These are phyloP conservation scores for Platanista minor DNA, from an alignment of 2,113 vertebrate species.

Conservation along the genomic window DNA sequence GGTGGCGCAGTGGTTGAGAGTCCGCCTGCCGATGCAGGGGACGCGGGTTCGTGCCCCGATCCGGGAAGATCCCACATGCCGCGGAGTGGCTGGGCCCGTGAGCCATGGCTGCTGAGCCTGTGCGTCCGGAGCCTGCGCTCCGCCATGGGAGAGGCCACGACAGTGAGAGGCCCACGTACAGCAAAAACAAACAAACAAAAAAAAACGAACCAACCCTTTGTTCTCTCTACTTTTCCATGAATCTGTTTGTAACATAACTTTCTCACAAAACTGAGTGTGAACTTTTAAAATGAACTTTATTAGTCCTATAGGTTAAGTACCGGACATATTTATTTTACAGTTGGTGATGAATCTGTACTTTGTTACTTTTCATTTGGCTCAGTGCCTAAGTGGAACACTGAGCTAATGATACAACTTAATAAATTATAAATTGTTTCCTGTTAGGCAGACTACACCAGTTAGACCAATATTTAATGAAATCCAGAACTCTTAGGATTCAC, in stretches of 20 bases:
- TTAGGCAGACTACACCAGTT: not conserved
- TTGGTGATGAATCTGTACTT: not conserved
- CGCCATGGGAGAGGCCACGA: too few relatives aligned
- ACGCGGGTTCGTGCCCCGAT: too few relatives aligned
- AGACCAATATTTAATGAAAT: conserved; percentile 10
- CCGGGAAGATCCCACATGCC: too few relatives aligned
- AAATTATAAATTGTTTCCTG: conserved; percentile 24
- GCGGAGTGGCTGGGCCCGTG: too few relatives aligned
- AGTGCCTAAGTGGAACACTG: not conserved
- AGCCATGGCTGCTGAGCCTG: too few relatives aligned
- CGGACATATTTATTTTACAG: not conserved
- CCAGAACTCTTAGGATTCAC: conserved; percentile 18
- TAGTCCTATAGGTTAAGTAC: not conserved
- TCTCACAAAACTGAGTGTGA: not conserved
- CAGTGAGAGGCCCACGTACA: too few relatives aligned
- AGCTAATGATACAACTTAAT: not conserved
- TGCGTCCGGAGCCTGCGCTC: too few relatives aligned
- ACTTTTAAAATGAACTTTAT: conserved; percentile 40
- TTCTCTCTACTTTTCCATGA: not conserved
- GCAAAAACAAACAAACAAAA: too few relatives aligned
- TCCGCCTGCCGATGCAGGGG: too few relatives aligned
- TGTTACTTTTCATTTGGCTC: not conserved
- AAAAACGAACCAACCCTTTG: not conserved
- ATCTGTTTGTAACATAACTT: conserved; percentile 34
- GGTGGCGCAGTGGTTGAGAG: too few relatives aligned